Percentiles rank a stretch among this genome's conserved stretches.
Conservation (phyloP, 2,113 vertebrate genomes). For the Chloroceryle aenea region DNA sequence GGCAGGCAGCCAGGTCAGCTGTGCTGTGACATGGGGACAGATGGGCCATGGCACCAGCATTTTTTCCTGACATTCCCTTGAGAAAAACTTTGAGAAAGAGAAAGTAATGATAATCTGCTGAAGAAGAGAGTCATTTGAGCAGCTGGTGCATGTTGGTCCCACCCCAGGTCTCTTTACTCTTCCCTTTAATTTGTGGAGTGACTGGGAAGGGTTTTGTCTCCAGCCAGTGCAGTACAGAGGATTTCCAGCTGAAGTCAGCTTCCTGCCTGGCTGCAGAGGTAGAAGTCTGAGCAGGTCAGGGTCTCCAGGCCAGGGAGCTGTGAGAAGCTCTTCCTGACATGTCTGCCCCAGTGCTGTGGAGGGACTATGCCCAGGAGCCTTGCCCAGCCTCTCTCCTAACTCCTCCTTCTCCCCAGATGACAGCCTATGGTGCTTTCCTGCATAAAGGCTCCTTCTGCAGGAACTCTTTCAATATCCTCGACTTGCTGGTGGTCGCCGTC, state of each 20-base stretch:
- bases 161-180: background rate
- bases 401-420: slow-evolving; percentile 84
- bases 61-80: background rate
- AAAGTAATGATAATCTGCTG: background rate
- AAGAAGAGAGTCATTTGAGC: background rate
- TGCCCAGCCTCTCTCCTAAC: background rate
- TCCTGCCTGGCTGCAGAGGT: background rate
- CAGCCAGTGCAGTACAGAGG: background rate
- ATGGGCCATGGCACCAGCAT: background rate
- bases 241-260: background rate
- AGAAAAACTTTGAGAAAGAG: background rate
- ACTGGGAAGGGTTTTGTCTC: background rate
- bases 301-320: background rate
- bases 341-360: background rate
- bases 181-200: background rate
- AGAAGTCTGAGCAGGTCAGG: background rate
- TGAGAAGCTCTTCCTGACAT: background rate
- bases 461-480: slow-evolving; percentile 97
- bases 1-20: background rate
- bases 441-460: slow-evolving; percentile 97
- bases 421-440: slow-evolving; percentile 92
- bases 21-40: background rate
- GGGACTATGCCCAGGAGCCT: background rate
- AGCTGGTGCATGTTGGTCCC: background rate
- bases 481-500: slow-evolving; percentile 93